phyloP scores from a whole-genome alignment of 2,888 invertebrate species.

The Tetragnatha montana region DNA sequence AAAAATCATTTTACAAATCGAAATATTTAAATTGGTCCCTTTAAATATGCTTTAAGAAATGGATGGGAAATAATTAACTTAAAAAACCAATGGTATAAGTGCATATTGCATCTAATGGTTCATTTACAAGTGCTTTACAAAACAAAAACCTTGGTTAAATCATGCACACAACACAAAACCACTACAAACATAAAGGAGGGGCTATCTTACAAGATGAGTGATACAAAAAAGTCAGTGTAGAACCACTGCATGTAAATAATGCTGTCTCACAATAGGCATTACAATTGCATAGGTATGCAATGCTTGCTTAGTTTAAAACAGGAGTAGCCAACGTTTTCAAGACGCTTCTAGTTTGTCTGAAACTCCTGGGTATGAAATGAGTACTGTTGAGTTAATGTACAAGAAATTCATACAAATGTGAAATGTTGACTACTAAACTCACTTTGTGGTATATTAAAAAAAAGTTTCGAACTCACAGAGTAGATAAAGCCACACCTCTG shows the following conservation, averaged over 20 bases:
- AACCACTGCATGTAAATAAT: constrained; percentile 12
- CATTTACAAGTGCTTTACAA: not conserved
- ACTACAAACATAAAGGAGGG: constrained; percentile 15
- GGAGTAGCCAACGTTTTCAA: not conserved
- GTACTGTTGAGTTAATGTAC: not conserved
- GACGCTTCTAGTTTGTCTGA: not conserved
- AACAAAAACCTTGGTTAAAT: not conserved
- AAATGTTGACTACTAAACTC: too few species aligned
- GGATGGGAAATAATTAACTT: not conserved
- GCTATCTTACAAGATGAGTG: constrained; percentile 44
- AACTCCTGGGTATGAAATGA: not conserved
- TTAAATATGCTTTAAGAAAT: not conserved
- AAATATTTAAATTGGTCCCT: constrained; percentile 8
- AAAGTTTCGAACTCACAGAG: not conserved
- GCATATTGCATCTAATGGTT: not conserved
- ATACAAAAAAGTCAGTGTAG: constrained; percentile 12
- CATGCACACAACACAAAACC: constrained; percentile 34
- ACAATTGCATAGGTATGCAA: not conserved
- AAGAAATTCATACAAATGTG: not conserved
- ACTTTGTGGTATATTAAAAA: not conserved
- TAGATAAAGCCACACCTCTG: too few species aligned
- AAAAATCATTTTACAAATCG: not conserved
- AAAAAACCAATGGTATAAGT: not conserved
- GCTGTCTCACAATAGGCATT: not conserved
- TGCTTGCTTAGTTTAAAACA: not conserved